Evolutionary conservation across 2,888 invertebrate genomes (phyloP).

Genomic region (Himalopsyche japonica): DNA sequence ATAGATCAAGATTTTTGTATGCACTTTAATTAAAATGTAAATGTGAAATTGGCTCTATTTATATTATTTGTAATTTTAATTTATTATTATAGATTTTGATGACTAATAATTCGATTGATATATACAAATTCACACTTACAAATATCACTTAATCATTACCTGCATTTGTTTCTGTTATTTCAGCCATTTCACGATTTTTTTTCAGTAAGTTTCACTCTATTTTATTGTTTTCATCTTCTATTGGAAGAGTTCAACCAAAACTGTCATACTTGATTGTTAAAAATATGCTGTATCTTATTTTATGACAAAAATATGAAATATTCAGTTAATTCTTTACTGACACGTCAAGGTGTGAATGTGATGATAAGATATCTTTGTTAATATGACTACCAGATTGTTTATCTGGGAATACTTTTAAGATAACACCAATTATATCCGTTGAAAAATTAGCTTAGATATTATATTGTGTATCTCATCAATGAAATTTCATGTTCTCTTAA

Average conservation of each 20-base stretch:
- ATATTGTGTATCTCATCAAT: not conserved
- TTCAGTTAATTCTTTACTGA: not conserved
- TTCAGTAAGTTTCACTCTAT: not conserved
- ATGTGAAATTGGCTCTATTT: too few relatives aligned
- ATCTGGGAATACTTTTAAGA: not conserved
- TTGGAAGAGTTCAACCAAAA: not conserved
- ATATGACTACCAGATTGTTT: not conserved
- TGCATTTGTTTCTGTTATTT: not conserved
- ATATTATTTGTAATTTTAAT: too few relatives aligned
- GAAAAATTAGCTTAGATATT: too few relatives aligned
- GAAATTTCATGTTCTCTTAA: not conserved
- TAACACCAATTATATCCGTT: not conserved
- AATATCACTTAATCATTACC: not conserved
- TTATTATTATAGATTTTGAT: too few relatives aligned
- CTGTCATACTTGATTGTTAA: not conserved
- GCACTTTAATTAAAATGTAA: too few relatives aligned
- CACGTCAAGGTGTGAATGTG: not conserved
- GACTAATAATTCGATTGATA: too few relatives aligned
- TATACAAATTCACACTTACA: too few relatives aligned
- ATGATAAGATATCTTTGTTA: constrained; percentile 1
- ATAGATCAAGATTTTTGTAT: too few relatives aligned
- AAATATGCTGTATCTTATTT: not conserved
- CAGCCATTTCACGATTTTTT: constrained; percentile 8
- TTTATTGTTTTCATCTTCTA: not conserved
- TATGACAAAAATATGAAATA: not conserved